A percentile compares a stretch with the other conserved stretches of the same genome.
phyloP scores from a whole-genome alignment of 2,797 vertebrate species.

The Melanotaenia pygmaea region DNA sequence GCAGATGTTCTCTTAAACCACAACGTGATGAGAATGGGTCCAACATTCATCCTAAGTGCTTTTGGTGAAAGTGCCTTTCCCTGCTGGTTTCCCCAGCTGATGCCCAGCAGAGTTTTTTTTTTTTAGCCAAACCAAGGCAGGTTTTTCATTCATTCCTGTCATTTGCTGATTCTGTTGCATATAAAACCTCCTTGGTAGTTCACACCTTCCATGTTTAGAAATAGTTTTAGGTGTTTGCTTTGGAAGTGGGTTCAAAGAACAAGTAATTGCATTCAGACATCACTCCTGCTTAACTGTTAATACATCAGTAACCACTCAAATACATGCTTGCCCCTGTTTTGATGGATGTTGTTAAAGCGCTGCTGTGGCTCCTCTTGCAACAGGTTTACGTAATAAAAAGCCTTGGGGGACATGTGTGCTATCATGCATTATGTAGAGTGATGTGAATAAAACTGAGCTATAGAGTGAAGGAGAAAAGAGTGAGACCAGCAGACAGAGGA shows the following conservation, averaged over 20 bases:
- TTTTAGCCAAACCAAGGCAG: constrained; percentile 26
- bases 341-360: constrained; percentile 71
- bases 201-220: constrained; percentile 20
- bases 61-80: constrained; percentile 43
- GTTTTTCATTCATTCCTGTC: constrained; percentile 35
- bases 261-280: constrained; percentile 47
- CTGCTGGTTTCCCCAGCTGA: constrained; percentile 33
- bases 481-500: constrained; percentile 40
- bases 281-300: constrained; percentile 45
- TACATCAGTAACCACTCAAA: constrained; percentile 57
- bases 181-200: not conserved
- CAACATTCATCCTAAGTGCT: constrained; percentile 40
- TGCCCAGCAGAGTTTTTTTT: constrained; percentile 44
- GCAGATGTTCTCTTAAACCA: constrained; percentile 40
- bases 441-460: constrained; percentile 75
- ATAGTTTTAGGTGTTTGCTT: constrained; percentile 25
- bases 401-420: constrained; percentile 66
- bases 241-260: constrained; percentile 25
- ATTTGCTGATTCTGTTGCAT: constrained; percentile 7
- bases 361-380: constrained; percentile 72
- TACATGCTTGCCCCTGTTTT: constrained; percentile 48
- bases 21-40: constrained; percentile 15
- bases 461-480: constrained; percentile 49
- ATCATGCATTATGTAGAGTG: constrained; percentile 77
- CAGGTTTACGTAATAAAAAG: constrained; percentile 79